Conservation (phyloP, 2,113 vertebrate genomes). For the Albula glossodonta region DNA sequence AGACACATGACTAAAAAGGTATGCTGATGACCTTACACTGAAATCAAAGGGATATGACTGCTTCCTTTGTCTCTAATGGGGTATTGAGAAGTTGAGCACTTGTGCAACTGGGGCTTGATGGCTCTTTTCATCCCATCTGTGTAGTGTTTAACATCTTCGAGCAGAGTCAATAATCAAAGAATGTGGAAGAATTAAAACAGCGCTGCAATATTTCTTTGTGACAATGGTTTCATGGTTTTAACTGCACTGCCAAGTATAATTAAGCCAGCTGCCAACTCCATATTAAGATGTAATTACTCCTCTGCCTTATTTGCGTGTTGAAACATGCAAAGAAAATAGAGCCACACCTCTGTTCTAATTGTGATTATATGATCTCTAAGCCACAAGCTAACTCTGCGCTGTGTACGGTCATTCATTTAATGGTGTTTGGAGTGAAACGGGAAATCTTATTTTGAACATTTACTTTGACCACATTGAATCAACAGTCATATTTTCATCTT, state of each 20-base stretch:
- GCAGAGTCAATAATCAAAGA: not conserved
- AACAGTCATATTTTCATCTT: too few relatives aligned
- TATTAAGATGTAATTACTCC: conserved; percentile 80
- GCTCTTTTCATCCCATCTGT: not conserved
- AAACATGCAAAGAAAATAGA: conserved; percentile 69
- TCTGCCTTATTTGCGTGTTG: conserved; percentile 76
- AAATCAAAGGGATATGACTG: too few relatives aligned
- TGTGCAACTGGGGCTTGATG: not conserved
- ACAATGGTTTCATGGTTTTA: conserved; percentile 2
- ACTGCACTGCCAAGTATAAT: conserved; percentile 61
- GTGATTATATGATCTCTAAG: conserved; percentile 67
- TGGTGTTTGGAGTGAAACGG: conserved; percentile 63
- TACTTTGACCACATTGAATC: too few relatives aligned
- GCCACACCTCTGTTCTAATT: conserved; percentile 72
- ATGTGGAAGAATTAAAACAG: not conserved
- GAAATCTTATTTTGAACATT: conserved; percentile 1
- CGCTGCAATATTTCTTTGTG: conserved; percentile 4
- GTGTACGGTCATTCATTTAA: conserved; percentile 53
- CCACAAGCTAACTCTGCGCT: conserved; percentile 65
- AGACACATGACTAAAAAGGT: too few relatives aligned
- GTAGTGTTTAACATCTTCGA: not conserved
- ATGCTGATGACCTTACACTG: too few relatives aligned
- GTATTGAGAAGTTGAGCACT: not conserved
- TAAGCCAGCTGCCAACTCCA: conserved; percentile 74
- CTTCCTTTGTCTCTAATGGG: not conserved